Percentiles rank a stretch among this genome's conserved stretches.
Evolutionary conservation across 2,888 invertebrate genomes (phyloP).

Genomic region (Tortrix viridana): DNA sequence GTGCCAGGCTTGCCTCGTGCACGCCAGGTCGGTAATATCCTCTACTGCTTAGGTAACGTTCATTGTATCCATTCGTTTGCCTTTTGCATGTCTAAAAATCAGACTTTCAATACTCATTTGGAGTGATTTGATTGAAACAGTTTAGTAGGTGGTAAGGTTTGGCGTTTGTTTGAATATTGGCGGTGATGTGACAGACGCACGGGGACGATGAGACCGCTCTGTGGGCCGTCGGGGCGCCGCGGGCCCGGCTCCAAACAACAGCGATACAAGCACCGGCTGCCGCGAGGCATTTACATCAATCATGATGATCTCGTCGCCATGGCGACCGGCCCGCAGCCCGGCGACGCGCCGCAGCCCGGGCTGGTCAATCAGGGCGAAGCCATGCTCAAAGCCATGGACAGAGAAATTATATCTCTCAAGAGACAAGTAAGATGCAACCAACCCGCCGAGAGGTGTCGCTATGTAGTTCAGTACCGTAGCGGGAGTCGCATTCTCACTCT

Average conservation of each 20-base stretch:
- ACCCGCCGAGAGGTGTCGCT: conserved; percentile 54
- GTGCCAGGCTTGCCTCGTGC: conserved; percentile 84
- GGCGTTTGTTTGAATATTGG: conserved; percentile 64
- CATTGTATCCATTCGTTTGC: conserved; percentile 38
- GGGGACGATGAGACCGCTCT: conserved; percentile 91
- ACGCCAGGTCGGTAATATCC: conserved; percentile 82
- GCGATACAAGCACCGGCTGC: conserved; percentile 92
- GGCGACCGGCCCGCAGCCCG: conserved; percentile 90
- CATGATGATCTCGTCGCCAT: conserved; percentile 97
- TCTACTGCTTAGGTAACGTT: conserved; percentile 32
- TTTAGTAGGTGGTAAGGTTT: conserved; percentile 43
- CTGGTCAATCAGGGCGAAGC: conserved; percentile 88
- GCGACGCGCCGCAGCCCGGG: conserved; percentile 79
- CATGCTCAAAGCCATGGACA: conserved; percentile 95
- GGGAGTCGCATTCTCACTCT: conserved; percentile 69
- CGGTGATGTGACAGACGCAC: conserved; percentile 88
- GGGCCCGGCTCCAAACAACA: conserved; percentile 80
- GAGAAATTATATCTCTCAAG: conserved; percentile 96
- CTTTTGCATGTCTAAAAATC: conserved; percentile 54
- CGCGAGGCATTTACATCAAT: conserved; percentile 98
- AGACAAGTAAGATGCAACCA: conserved; percentile 93
- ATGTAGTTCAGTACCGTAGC: conserved; percentile 67
- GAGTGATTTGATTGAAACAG: conserved; percentile 49
- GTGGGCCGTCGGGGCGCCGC: conserved; percentile 87
- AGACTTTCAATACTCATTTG: conserved; percentile 37